phyloP scores from a whole-genome alignment of 2,113 vertebrate species.

The Gavia stellata region DNA sequence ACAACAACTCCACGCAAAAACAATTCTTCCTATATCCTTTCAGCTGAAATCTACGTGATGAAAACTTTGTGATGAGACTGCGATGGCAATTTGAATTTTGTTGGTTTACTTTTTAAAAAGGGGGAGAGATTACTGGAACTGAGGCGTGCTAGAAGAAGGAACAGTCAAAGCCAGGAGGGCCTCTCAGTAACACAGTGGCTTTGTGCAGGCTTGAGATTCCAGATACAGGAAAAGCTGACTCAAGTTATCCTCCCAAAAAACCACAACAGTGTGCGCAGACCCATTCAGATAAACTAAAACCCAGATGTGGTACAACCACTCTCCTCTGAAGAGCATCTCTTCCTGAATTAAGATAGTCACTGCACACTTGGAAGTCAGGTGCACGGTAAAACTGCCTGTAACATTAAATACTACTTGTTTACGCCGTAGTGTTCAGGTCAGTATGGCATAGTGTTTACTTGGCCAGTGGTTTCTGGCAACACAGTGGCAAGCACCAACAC shows the following conservation, averaged over 20 bases:
- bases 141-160: background rate
- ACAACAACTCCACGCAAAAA: background rate
- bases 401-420: background rate
- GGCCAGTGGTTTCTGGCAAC: background rate
- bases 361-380: background rate
- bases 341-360: background rate
- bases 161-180: background rate
- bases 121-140: background rate
- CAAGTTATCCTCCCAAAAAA: background rate
- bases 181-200: background rate
- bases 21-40: background rate
- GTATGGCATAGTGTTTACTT: accelerated
- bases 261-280: too few relatives aligned
- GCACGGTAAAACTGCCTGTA: background rate
- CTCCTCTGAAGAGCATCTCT: background rate
- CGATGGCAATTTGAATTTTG: background rate
- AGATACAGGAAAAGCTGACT: background rate
- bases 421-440: background rate
- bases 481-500: background rate
- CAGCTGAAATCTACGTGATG: background rate
- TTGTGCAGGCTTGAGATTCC: background rate
- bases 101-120: background rate
- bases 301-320: too few relatives aligned
- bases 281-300: too few relatives aligned
- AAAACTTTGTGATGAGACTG: background rate